These are phyloP conservation scores for Listronotus oregonensis DNA, from an alignment of 1,140 invertebrate species.

Conservation along the genomic window DNA sequence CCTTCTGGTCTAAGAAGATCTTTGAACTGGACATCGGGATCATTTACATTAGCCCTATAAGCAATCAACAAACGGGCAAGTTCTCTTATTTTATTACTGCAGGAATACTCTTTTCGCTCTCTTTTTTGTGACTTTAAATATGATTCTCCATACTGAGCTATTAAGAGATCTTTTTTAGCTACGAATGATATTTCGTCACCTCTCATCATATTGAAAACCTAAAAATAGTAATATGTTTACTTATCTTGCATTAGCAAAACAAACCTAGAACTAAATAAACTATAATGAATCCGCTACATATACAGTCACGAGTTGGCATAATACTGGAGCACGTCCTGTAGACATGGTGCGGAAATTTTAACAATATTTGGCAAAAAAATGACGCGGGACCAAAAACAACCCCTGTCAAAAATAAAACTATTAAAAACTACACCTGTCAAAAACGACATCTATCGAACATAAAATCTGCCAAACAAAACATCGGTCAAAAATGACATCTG, in stretches of 20 bases:
- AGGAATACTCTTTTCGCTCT: conserved; percentile 26
- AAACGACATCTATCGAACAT: too few species aligned
- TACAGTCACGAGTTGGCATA: too few species aligned
- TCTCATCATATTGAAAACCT: conserved; percentile 34
- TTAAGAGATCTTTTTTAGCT: conserved; percentile 39
- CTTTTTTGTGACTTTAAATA: conserved; percentile 38
- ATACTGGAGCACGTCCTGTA: too few species aligned
- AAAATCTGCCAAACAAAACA: too few species aligned
- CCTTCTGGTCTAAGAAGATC: conserved; percentile 31
- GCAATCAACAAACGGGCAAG: conserved; percentile 33
- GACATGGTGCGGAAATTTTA: too few species aligned
- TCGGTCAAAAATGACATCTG: background rate
- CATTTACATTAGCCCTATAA: conserved; percentile 26
- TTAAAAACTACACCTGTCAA: too few species aligned
- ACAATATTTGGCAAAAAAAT: too few species aligned
- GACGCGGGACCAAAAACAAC: too few species aligned
- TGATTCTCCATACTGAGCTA: conserved; percentile 35
- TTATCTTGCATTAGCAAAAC: background rate
- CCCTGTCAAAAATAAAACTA: too few species aligned
- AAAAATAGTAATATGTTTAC: background rate
- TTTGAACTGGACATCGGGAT: conserved; percentile 25
- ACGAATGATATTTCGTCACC: conserved; percentile 36
- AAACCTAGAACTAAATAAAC: background rate
- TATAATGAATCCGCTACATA: background rate
- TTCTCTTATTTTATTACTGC: conserved; percentile 38